Evolutionary conservation across 2,888 invertebrate species (phyloP), one percentile per base, ranked within the genome.

Genomic region (Maniola hyperantus): DNA sequence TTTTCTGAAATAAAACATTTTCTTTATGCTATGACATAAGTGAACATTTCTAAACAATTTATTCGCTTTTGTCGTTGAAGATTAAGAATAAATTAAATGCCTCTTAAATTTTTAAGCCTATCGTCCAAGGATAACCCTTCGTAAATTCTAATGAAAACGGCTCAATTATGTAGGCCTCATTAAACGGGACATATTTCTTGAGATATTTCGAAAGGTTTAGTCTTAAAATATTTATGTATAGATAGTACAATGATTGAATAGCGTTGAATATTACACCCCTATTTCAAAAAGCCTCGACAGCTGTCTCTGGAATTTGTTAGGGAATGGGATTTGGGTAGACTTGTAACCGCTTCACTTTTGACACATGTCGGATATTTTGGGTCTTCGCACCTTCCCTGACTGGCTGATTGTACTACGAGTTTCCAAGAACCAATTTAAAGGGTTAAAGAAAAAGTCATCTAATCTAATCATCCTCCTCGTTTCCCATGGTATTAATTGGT

Each of bases 271-370:
- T 50, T 2, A 50, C 50, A 50, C 50, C 20, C 18, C 20, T 20
- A 53, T 33, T 33, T 33, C 51, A 53, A 33, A 53, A 53, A 11
- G 20, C 20, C 39, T 0, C 11, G 55, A 55, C 55, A 55, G 39
- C 55, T 55, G 55, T 55, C 55, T 39, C 6, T 18, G 18, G 15
- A 36, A 39, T 39, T 55, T 55, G 36, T 39, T 55, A 36, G 15
- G 34, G 18, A 0, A 36, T 55, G 18, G 18, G 36, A 15, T 55
- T 55, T 13, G 20, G 51, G 51, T 10, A 15, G 55, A 15, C 18
- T 55, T 39, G 18, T 18, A 18, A 36, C 34, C 5, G 36, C 15
- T 18, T 55, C 55, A 39, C 36, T 34, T 55, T 55, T 55, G 55
- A 55, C 55, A 55, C 11, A 39, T 55, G 55, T 55, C 39, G 39